A percentile compares a stretch with the other conserved stretches of the same genome.
These are phyloP conservation scores for Schmidtea mediterranea DNA, from an alignment of 1,140 invertebrate genomes.

Conservation along the genomic window DNA sequence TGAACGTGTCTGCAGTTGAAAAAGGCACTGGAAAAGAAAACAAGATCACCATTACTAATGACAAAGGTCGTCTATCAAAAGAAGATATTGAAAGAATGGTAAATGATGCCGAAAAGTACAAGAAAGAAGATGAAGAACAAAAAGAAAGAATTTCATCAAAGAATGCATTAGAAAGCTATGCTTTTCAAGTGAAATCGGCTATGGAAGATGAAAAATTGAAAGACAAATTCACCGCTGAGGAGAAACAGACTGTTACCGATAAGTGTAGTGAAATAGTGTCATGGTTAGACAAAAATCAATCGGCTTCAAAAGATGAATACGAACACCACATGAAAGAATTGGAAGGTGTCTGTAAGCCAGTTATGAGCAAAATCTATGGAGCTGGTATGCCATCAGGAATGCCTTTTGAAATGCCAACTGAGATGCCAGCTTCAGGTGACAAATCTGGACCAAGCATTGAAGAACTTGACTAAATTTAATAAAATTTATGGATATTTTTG, in stretches of 20 bases:
- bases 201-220: slow-evolving; percentile 39
- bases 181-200: slow-evolving; percentile 76
- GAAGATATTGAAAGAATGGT: slow-evolving; percentile 93
- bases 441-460: slow-evolving; percentile 64
- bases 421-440: slow-evolving; percentile 31
- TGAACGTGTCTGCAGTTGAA: slow-evolving; percentile 38
- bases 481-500: too few relatives aligned
- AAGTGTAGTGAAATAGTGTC: slow-evolving; percentile 72
- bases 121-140: slow-evolving; percentile 56
- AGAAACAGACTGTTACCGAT: slow-evolving; percentile 58
- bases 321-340: slow-evolving; percentile 49
- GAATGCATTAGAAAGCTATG: slow-evolving; percentile 85
- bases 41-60: slow-evolving; percentile 90
- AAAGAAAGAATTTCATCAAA: slow-evolving; percentile 53
- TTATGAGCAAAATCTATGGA: slow-evolving; percentile 28
- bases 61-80: slow-evolving; percentile 77
- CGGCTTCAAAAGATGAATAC: slow-evolving; percentile 64
- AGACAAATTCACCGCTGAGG: slow-evolving; percentile 43
- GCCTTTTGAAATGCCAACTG: slow-evolving; percentile 15
- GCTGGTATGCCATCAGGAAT: slow-evolving; percentile 17
- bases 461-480: slow-evolving; percentile 76
- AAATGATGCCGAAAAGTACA: slow-evolving; percentile 84
- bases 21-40: slow-evolving; percentile 82
- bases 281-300: slow-evolving; percentile 72
- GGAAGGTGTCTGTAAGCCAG: slow-evolving; percentile 26